phyloP scores from a whole-genome alignment of 1,140 invertebrate species.

The Drosophila equinoxialis region DNA sequence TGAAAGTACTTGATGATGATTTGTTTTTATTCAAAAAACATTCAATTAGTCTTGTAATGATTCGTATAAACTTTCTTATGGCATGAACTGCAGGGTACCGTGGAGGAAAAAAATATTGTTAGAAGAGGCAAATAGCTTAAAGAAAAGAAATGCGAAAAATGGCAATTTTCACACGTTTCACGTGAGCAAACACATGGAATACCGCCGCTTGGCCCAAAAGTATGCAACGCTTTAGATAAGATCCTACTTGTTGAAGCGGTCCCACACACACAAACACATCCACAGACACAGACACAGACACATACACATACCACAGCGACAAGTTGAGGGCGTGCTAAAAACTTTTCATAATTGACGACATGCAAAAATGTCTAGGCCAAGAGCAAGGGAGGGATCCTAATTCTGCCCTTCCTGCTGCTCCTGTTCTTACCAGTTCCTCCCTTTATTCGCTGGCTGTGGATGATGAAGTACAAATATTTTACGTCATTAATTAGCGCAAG shows the following conservation, averaged over 20 bases:
- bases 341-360: conserved; percentile 78
- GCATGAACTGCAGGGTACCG: neutral
- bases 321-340: conserved; percentile 55
- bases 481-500: conserved; percentile 74
- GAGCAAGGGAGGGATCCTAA: neutral
- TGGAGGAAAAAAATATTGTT: neutral
- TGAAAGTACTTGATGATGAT: too few relatives aligned
- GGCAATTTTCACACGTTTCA: conserved; percentile 51
- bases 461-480: conserved; percentile 76
- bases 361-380: conserved; percentile 27
- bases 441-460: conserved; percentile 29
- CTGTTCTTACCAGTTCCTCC: neutral
- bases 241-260: conserved; percentile 64
- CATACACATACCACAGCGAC: conserved; percentile 18
- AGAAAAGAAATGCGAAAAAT: conserved; percentile 34
- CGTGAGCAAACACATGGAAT: conserved; percentile 23
- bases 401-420: neutral
- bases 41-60: neutral
- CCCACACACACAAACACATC: conserved; percentile 5
- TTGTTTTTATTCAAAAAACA: too few relatives aligned
- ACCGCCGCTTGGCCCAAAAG: conserved; percentile 17
- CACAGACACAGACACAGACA: conserved; percentile 8
- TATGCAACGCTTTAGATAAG: conserved; percentile 48
- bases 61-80: neutral
- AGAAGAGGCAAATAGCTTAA: conserved; percentile 17